A percentile compares a stretch with the other conserved stretches of the same genome.
Evolutionary conservation across 2,888 invertebrate species (phyloP).

Genomic region (Pseudococcus longispinus): DNA sequence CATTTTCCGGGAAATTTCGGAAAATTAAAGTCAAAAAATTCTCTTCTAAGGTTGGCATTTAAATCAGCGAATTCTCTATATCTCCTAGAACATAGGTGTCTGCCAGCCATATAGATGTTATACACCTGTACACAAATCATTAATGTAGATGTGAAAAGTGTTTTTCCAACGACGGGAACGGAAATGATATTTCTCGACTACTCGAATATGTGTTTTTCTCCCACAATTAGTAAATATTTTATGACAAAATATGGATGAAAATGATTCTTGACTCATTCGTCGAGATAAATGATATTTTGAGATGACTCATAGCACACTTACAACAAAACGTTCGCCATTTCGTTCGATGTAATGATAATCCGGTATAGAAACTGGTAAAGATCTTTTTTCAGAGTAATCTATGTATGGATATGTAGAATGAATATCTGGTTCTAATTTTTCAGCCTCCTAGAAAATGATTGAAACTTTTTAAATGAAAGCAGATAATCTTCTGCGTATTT

Average conservation of each 20-base stretch:
- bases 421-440: slow-evolving; percentile 72
- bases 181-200: too few relatives aligned
- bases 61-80: slow-evolving; percentile 94
- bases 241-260: too few relatives aligned
- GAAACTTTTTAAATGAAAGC: not conserved
- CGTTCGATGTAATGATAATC: slow-evolving; percentile 91
- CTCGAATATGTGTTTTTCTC: too few relatives aligned
- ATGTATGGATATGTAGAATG: slow-evolving; percentile 79
- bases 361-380: slow-evolving; percentile 71
- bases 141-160: not conserved
- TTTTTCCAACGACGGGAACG: too few relatives aligned
- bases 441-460: slow-evolving; percentile 61
- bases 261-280: too few relatives aligned
- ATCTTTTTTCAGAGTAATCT: slow-evolving; percentile 92
- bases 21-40: slow-evolving; percentile 94
- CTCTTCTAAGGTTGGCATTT: slow-evolving; percentile 86
- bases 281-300: too few relatives aligned
- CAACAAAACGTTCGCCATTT: slow-evolving; percentile 89
- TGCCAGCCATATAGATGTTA: slow-evolving; percentile 98
- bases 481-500: slow-evolving; percentile 12
- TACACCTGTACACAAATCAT: slow-evolving; percentile 67
- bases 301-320: slow-evolving; percentile 62
- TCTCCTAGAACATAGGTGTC: slow-evolving; percentile 94
- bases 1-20: slow-evolving; percentile 98
- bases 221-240: too few relatives aligned